phyloP scores from a whole-genome alignment of 2,888 invertebrate genomes.

The Tetragonisca angustula region DNA sequence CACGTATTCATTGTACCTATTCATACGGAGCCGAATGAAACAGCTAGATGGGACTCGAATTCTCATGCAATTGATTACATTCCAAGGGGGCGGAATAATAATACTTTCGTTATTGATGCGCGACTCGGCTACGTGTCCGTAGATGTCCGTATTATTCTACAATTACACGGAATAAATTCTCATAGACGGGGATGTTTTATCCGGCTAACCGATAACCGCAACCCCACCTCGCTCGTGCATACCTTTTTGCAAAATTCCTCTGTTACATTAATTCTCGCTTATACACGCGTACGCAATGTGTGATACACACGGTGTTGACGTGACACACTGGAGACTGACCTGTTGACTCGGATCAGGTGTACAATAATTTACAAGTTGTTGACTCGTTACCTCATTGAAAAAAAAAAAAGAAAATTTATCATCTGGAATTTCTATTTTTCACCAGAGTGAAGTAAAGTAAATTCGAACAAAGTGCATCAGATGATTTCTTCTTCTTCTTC shows the following conservation, averaged over 20 bases:
- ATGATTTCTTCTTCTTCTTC: not conserved
- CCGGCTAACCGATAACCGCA: not conserved
- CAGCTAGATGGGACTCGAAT: slow-evolving; percentile 35
- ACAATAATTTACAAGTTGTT: too few species aligned
- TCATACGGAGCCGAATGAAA: slow-evolving; percentile 31
- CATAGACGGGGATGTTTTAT: not conserved
- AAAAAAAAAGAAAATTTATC: too few species aligned
- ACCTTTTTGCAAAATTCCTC: not conserved
- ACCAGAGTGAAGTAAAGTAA: too few species aligned
- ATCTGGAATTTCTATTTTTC: too few species aligned
- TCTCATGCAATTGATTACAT: slow-evolving; percentile 42
- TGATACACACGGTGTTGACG: too few species aligned
- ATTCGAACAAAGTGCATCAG: not conserved
- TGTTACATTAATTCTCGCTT: not conserved
- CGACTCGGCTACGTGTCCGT: not conserved
- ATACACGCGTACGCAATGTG: not conserved
- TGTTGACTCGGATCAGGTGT: too few species aligned
- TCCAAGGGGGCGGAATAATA: slow-evolving; percentile 15
- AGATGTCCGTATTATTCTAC: not conserved
- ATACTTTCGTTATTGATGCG: slow-evolving; percentile 31
- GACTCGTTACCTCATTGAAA: too few species aligned
- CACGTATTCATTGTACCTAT: slow-evolving; percentile 34
- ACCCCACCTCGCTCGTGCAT: not conserved
- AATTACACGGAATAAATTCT: slow-evolving; percentile 13
- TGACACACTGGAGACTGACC: not conserved